phyloP scores from a whole-genome alignment of 2,888 invertebrate species.

The Drosophila putrida region DNA sequence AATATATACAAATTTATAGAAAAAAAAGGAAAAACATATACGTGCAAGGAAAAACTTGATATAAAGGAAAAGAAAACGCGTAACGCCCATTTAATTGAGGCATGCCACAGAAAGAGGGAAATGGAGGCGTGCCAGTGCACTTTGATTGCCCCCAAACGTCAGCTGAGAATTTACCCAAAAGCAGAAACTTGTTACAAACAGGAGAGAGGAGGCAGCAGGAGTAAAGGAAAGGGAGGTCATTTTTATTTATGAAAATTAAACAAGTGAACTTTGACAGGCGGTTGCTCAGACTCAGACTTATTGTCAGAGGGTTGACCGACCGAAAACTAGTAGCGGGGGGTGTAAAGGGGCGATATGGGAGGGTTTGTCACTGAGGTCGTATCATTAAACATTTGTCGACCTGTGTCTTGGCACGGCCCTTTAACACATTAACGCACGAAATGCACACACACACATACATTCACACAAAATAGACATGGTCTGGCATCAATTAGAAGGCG shows the following conservation, averaged over 20 bases:
- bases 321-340: no score
- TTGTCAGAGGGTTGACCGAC: conserved; percentile 53
- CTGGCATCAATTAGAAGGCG: conserved; percentile 65
- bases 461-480: conserved; percentile 12
- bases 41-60: conserved; percentile 17
- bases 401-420: conserved; percentile 45
- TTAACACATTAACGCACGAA: conserved; percentile 72
- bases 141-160: conserved; percentile 64
- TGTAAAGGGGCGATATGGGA: background rate
- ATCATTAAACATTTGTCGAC: conserved; percentile 73
- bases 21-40: conserved; percentile 1
- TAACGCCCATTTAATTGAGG: conserved; percentile 75
- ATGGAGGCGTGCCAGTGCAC: conserved; percentile 62
- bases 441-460: conserved; percentile 12
- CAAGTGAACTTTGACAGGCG: conserved; percentile 78
- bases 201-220: background rate
- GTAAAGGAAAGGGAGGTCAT: conserved; percentile 32
- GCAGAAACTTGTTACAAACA: background rate
- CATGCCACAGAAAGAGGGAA: conserved; percentile 6
- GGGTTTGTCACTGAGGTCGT: conserved; percentile 38
- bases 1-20: background rate
- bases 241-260: conserved; percentile 78
- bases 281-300: no score
- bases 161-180: conserved; percentile 74
- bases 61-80: conserved; percentile 37